Evolutionary conservation across 2,888 invertebrate genomes (phyloP), one percentile per base, ranked within the genome.

Genomic region (Eutolmus rufibarbis): DNA sequence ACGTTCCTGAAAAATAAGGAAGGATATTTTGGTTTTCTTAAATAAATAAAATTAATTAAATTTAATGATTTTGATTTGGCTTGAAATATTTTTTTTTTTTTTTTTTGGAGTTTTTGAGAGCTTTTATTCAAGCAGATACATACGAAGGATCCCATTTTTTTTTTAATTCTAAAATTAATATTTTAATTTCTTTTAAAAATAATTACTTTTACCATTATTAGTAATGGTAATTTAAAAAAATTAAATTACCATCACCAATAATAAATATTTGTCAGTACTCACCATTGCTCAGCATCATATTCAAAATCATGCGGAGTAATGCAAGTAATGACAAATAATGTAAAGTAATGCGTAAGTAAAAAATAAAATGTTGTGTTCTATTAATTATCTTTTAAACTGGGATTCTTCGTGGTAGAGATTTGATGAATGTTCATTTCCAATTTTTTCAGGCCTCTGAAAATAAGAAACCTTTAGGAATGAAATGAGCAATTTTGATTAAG

Each of bases 1-100:
- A 91, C 96, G 96, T 94, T 98, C 98, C 98, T 98, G 94, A 88
- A 92, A 89, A 74, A 76, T 31, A 84, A 37, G 34, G 87, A 12
- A 88, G 19, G 76, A 74, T 8, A 82, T 19, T 56, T 31, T 81
- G 78, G n/a, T n/a, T 90, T 34, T 76, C 7, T 76, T 34, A 76
- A 46, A 37, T n/a, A 76, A 76, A 76, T 76, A 46, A 16, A 4
- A 46, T 66, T 66, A 23, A 37, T 37, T 76, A 9, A 46, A 76
- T 76, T 37, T 76, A 12, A 76, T 76, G n/a, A 7, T 37, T 37
- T n/a, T 31, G 76, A 23, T 76, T 37, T 76, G 19, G 16, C 9
- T 76, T 76, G 76, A 37, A n/a, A 34, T 34, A 76, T 31, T 0
- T 23, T 28, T 28, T 23, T 1, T 28, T 34, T 46, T 46, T 14